These are phyloP conservation scores for Nasonia oneida DNA, from an alignment of 2,888 invertebrate species.

Conservation along the genomic window DNA sequence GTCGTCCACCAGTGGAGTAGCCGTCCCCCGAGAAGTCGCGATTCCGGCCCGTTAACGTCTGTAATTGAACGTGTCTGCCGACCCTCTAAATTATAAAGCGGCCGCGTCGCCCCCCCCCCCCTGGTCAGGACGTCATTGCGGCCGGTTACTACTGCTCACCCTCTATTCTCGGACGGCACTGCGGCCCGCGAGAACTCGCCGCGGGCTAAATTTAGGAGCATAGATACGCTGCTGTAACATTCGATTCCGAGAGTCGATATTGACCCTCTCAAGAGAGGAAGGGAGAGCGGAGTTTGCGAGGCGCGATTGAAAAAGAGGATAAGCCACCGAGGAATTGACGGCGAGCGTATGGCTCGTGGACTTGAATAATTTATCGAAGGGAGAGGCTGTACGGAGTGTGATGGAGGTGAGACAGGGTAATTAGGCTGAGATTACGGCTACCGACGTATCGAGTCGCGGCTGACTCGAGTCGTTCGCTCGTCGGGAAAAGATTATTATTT, in stretches of 20 bases:
- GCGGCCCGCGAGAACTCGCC: not conserved
- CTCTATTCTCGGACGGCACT: not conserved
- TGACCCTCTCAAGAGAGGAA: not conserved
- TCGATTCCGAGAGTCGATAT: constrained; percentile 22
- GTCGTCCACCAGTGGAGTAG: not conserved
- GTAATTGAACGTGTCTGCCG: constrained; percentile 50
- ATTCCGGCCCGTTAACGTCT: constrained; percentile 50
- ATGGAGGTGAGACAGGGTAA: not conserved
- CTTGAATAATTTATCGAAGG: constrained; percentile 1
- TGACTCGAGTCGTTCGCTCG: too few species aligned
- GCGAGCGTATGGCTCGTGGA: not conserved
- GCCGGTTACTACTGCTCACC: not conserved
- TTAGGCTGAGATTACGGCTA: not conserved
- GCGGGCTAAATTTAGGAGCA: constrained; percentile 8
- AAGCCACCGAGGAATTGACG: not conserved
- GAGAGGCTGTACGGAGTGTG: not conserved
- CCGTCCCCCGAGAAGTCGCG: constrained; percentile 5
- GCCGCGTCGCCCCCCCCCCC: constrained; percentile 13
- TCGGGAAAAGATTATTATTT: not conserved
- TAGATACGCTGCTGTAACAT: not conserved
- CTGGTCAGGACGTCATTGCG: constrained; percentile 11
- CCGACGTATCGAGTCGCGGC: not conserved
- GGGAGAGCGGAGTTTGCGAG: not conserved
- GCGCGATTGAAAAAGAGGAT: constrained; percentile 12
- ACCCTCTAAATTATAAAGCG: constrained; percentile 47